Conservation (phyloP, 2,888 invertebrate species). For the Minunthozetes semirufus region DNA sequence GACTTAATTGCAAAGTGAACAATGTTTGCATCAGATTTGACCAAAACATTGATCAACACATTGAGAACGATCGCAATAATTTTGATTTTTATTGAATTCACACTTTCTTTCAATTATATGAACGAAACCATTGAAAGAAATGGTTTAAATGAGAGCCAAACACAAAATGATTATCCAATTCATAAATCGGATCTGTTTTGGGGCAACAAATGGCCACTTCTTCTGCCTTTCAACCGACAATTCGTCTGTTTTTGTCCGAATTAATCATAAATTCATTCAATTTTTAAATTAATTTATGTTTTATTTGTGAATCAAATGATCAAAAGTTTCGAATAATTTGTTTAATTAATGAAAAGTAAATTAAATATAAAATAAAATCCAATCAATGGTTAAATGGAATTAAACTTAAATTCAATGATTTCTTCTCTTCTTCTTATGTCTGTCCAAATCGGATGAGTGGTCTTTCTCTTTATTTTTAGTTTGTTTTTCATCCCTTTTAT, state of each 20-base stretch:
- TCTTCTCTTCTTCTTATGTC: neutral
- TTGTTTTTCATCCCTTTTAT: neutral
- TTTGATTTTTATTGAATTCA: neutral
- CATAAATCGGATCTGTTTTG: neutral
- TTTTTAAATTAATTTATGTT: neutral
- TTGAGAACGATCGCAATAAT: neutral
- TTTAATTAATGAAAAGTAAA: too few relatives aligned
- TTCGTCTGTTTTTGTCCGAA: neutral
- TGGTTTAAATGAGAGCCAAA: neutral
- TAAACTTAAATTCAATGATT: neutral
- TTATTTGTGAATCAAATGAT: too few relatives aligned
- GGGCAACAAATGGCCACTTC: neutral
- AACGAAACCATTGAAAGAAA: neutral
- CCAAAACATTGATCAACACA: too few relatives aligned
- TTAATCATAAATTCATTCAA: too few relatives aligned
- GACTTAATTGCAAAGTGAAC: too few relatives aligned
- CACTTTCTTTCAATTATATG: neutral
- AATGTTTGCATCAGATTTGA: too few relatives aligned
- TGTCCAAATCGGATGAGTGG: neutral
- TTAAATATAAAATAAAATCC: neutral
- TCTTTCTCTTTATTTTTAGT: neutral
- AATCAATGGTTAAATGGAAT: neutral
- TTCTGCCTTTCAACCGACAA: neutral
- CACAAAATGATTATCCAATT: neutral
- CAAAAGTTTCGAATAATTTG: too few relatives aligned